These are phyloP conservation scores for Xiphophorus maculatus DNA, from an alignment of 2,113 vertebrate species.

Conservation along the genomic window DNA sequence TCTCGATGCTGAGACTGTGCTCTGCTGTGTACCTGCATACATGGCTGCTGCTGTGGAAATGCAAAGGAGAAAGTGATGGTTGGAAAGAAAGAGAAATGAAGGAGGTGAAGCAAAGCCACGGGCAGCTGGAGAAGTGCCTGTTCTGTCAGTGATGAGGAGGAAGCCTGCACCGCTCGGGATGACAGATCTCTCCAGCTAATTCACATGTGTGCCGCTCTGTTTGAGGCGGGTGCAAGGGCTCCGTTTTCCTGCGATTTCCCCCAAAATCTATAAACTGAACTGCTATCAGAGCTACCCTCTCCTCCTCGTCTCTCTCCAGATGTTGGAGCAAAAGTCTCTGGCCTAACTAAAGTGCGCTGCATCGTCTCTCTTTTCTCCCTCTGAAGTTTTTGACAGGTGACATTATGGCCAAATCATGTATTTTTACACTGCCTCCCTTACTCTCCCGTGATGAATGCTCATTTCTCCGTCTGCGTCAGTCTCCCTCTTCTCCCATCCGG, in stretches of 20 bases:
- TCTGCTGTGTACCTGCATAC: slow-evolving; percentile 37
- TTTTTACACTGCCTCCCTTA: slow-evolving; percentile 9
- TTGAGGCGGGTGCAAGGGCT: slow-evolving; percentile 46
- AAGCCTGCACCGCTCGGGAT: slow-evolving; percentile 64
- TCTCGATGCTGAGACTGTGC: slow-evolving; percentile 1
- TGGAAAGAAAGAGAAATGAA: slow-evolving; percentile 48
- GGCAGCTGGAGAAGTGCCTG: slow-evolving; percentile 70
- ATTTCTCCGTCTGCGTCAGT: slow-evolving; percentile 58
- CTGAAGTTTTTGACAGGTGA: slow-evolving; percentile 35
- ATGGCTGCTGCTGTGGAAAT: slow-evolving; percentile 45
- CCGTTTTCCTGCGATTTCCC: slow-evolving; percentile 40
- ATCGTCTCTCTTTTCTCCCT: slow-evolving; percentile 30
- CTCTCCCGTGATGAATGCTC: slow-evolving; percentile 39
- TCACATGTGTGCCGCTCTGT: slow-evolving; percentile 53
- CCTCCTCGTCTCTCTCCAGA: slow-evolving; percentile 57
- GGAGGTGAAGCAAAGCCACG: slow-evolving; percentile 57
- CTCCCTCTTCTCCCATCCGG: slow-evolving; percentile 61
- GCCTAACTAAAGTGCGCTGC: slow-evolving; percentile 21
- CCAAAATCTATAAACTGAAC: slow-evolving; percentile 55
- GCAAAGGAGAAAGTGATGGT: slow-evolving; percentile 9
- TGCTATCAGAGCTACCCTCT: slow-evolving; percentile 45
- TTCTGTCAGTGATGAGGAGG: slow-evolving; percentile 69
- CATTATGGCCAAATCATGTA: slow-evolving; percentile 25
- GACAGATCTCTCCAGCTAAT: slow-evolving; percentile 68
- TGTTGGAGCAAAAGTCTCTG: slow-evolving; percentile 28